These are phyloP conservation scores for Mormyrus iriodes DNA, from an alignment of 2,113 vertebrate species.

Conservation along the genomic window DNA sequence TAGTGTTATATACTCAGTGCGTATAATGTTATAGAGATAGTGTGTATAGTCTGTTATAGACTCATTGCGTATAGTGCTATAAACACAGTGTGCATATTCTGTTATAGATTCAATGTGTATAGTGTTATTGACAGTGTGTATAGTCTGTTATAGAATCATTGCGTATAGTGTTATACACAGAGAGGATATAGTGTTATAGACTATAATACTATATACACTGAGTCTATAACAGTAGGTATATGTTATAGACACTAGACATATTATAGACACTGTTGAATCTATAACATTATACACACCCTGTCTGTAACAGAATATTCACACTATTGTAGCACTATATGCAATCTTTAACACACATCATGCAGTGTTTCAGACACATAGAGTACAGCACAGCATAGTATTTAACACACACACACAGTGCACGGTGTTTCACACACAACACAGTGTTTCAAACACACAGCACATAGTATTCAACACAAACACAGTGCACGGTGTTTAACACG, in stretches of 20 bases:
- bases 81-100: neutral
- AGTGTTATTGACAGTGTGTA: neutral
- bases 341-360: neutral
- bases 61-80: neutral
- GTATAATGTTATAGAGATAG: too few relatives aligned
- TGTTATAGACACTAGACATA: neutral
- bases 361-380: neutral
- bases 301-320: neutral
- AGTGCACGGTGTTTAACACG: neutral
- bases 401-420: neutral
- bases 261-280: neutral
- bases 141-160: neutral
- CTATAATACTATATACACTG: too few relatives aligned
- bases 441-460: neutral
- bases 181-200: too few relatives aligned
- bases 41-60: neutral
- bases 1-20: too few relatives aligned
- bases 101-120: neutral
- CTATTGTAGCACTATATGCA: neutral
- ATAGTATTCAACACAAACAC: neutral
- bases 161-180: too few relatives aligned
- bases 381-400: neutral
- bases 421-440: neutral
- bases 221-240: too few relatives aligned
- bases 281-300: neutral